These are phyloP conservation scores for Gopherus evgoodei DNA, from an alignment of 2,113 vertebrate species.

Conservation along the genomic window DNA sequence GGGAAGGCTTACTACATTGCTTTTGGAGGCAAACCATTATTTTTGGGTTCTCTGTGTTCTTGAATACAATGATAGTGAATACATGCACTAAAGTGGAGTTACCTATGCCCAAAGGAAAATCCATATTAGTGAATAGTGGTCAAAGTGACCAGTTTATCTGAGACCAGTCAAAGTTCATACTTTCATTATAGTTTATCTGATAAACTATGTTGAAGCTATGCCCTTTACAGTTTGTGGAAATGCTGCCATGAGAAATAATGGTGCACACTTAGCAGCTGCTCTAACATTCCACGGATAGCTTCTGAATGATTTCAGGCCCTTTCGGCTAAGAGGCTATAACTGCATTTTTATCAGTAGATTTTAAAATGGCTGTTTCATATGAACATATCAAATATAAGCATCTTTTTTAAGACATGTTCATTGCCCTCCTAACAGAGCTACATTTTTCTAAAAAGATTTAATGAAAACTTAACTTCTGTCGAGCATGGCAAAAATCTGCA, in stretches of 20 bases:
- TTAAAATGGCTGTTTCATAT: slow-evolving; percentile 46
- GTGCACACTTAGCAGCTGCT: slow-evolving; percentile 41
- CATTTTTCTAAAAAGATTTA: background rate
- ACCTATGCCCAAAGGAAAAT: background rate
- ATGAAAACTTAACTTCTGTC: background rate
- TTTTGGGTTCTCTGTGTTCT: background rate
- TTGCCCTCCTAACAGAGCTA: background rate
- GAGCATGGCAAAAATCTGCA: background rate
- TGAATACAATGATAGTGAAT: fast-evolving
- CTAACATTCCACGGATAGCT: slow-evolving; percentile 32
- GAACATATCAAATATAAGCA: background rate
- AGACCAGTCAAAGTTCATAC: background rate
- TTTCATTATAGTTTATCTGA: background rate
- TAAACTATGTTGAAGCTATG: background rate
- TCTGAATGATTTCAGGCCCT: slow-evolving; percentile 55
- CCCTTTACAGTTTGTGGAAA: background rate
- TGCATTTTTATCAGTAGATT: slow-evolving; percentile 10
- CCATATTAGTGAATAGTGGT: background rate
- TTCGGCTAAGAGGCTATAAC: background rate
- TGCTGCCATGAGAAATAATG: fast-evolving
- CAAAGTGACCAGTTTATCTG: background rate
- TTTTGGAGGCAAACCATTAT: background rate
- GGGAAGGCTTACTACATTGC: background rate
- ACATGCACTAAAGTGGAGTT: background rate
- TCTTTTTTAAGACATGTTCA: background rate